Conservation (phyloP, 2,113 vertebrate genomes). For the Empidonax alnorum region DNA sequence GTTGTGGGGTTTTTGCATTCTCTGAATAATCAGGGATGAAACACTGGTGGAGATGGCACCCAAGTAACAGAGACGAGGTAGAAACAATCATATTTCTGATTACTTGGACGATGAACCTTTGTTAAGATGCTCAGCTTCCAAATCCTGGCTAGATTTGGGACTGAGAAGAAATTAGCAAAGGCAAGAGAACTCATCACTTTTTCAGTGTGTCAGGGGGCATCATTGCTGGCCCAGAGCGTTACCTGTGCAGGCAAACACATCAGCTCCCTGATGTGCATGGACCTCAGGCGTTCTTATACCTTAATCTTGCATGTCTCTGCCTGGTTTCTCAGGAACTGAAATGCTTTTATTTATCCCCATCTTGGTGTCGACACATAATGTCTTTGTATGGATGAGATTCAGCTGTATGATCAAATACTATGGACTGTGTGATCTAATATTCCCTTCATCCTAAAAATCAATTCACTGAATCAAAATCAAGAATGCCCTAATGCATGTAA, state of each 20-base stretch:
- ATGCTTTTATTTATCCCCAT: background rate
- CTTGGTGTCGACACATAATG: background rate
- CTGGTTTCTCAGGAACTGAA: background rate
- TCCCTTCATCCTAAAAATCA: conserved; percentile 22
- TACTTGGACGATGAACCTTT: background rate
- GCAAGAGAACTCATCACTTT: background rate
- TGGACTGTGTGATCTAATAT: conserved; percentile 31
- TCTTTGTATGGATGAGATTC: background rate
- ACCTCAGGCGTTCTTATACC: background rate
- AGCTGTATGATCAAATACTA: background rate
- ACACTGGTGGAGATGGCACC: background rate
- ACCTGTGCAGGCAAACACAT: background rate
- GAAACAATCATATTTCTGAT: background rate
- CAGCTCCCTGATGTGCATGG: background rate
- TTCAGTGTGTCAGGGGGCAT: background rate
- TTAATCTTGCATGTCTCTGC: background rate
- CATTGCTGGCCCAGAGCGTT: background rate
- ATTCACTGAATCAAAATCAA: background rate
- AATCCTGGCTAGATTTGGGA: background rate
- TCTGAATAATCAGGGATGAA: background rate
- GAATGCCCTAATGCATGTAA: background rate
- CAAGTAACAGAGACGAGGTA: background rate
- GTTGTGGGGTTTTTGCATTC: background rate
- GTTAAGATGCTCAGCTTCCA: background rate
- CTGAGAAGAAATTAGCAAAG: background rate